Conservation (phyloP, 2,797 vertebrate species). For the Anguilla pacifica region DNA sequence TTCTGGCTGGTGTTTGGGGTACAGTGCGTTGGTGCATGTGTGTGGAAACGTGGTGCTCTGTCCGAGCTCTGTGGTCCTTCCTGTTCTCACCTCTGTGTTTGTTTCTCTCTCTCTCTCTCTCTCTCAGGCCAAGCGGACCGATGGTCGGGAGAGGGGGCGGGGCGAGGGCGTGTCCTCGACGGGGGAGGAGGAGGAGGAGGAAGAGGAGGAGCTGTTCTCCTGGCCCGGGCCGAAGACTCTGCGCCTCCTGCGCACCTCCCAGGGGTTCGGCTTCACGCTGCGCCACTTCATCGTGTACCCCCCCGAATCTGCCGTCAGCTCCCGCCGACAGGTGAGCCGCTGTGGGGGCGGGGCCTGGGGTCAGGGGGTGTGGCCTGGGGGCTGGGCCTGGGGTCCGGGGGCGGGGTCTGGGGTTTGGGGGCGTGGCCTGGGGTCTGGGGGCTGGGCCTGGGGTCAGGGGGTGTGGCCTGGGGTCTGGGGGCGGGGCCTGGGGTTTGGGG, state of each 20-base stretch:
- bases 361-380: no score
- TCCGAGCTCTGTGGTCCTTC: no score
- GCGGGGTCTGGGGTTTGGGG: no score
- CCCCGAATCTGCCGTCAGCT: constrained; percentile 76
- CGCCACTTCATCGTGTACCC: constrained; percentile 99
- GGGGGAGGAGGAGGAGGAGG: constrained; percentile 67
- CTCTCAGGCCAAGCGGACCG: constrained; percentile 54
- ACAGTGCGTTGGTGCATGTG: no score
- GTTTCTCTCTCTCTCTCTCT: neutral
- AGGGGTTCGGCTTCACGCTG: constrained; percentile 94
- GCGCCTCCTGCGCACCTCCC: constrained; percentile 69
- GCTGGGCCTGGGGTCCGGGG: no score
- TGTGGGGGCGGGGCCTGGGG: no score
- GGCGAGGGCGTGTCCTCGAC: constrained; percentile 65
- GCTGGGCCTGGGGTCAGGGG: no score
- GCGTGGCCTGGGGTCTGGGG: no score
- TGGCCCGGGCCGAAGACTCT: constrained; percentile 80
- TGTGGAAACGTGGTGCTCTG: no score
- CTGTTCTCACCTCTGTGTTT: neutral
- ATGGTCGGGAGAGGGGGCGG: constrained; percentile 68
- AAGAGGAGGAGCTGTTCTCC: constrained; percentile 74
- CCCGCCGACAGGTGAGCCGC: constrained; percentile 75
- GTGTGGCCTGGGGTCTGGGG: no score
- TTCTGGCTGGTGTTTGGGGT: no score
- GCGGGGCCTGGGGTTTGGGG: no score